phyloP scores from a whole-genome alignment of 2,888 invertebrate species.

The Phlogophora meticulosa region DNA sequence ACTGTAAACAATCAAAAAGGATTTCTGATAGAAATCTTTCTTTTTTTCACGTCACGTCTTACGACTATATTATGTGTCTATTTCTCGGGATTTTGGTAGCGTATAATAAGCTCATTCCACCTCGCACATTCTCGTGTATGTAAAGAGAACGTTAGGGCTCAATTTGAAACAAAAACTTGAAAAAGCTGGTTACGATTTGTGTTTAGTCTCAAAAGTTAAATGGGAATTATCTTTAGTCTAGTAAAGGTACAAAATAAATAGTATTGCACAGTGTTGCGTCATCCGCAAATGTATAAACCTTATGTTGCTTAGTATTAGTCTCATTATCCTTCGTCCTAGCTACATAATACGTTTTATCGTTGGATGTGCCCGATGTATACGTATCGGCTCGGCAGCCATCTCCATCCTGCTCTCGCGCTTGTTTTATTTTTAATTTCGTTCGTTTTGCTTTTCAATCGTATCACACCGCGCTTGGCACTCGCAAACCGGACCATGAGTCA shows the following conservation, averaged over 20 bases:
- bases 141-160: neutral
- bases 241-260: constrained; percentile 43
- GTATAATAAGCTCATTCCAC: neutral
- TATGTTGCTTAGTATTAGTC: constrained; percentile 43
- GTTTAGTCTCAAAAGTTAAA: constrained; percentile 20
- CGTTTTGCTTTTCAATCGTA: constrained; percentile 67
- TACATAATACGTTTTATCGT: constrained; percentile 57
- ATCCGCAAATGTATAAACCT: constrained; percentile 52
- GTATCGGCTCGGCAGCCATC: constrained; percentile 62
- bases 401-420: constrained; percentile 60
- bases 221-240: constrained; percentile 27
- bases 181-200: constrained; percentile 2
- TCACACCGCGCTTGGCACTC: constrained; percentile 62
- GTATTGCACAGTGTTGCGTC: constrained; percentile 67
- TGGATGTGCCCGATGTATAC: constrained; percentile 5
- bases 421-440: constrained; percentile 67
- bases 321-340: constrained; percentile 60
- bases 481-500: constrained; percentile 68
- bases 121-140: neutral
- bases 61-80: no score
- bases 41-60: no score
- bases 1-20: no score
- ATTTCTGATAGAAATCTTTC: no score
- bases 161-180: neutral
- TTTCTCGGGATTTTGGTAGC: neutral